Evolutionary conservation across 2,888 invertebrate genomes (phyloP).

Genomic region (Phragmatobia fuliginosa): DNA sequence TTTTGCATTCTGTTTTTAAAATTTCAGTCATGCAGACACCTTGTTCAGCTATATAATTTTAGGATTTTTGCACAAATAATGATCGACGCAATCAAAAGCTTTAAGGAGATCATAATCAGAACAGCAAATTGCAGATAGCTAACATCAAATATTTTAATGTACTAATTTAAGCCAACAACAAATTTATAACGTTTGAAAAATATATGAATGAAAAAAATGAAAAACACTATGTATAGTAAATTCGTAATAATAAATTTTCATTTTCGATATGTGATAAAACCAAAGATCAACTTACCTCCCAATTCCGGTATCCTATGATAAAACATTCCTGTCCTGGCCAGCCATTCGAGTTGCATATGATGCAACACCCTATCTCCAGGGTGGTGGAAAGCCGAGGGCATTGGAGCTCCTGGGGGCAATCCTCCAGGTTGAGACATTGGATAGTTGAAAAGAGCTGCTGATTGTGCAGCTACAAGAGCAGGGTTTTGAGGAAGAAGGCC

Average conservation of each 20-base stretch:
- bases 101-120: neutral
- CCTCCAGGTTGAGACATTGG: constrained; percentile 63
- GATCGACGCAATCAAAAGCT: neutral
- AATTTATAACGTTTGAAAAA: neutral
- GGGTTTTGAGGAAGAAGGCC: constrained; percentile 87
- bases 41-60: neutral
- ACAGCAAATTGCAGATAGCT: neutral
- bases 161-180: neutral
- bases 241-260: too few species aligned
- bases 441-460: constrained; percentile 78
- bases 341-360: constrained; percentile 95
- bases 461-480: constrained; percentile 84
- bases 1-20: neutral
- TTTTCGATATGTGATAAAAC: neutral
- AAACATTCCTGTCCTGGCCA: constrained; percentile 96
- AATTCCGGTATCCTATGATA: constrained; percentile 95
- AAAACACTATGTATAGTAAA: too few species aligned
- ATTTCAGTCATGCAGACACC: neutral
- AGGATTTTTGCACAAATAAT: neutral
- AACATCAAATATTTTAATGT: too few species aligned
- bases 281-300: constrained; percentile 86
- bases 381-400: constrained; percentile 83
- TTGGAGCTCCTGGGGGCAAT: constrained; percentile 74
- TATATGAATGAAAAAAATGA: neutral
- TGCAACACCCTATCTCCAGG: constrained; percentile 88